Evolutionary conservation across 2,797 vertebrate genomes (phyloP), one percentile per base, ranked within the genome.

Genomic region (Dendrocincla fuliginosa): DNA sequence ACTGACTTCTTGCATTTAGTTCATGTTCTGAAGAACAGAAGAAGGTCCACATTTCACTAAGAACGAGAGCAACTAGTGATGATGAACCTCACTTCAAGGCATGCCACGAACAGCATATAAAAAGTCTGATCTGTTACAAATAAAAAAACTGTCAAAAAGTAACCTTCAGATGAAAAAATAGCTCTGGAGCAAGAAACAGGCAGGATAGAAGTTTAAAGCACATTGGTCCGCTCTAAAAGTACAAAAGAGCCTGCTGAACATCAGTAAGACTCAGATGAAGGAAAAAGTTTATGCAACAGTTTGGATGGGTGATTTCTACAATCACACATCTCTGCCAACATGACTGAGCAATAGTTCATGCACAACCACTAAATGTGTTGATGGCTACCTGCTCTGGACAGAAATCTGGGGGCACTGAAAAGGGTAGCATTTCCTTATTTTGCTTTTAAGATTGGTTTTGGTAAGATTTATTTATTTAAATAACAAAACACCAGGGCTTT

Each of bases 41-140:
- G 11, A 55, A 74, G 44, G 80, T 74, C 25, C 60, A 80, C 83
- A 89, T 64, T 93, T 88, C 86, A 55, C 16, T 16, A 28, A 63
- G 52, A 67, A 59, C 5, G n/a, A 59, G 27, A 73, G 64, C 32
- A 71, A 71, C 3, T 13, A 41, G 18, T 8, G 44, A 55, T 37
- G 28, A 63, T 3, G 1, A 74, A 74, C 35, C 17, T 65, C n/a
- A 39, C 30, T 73, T 32, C 44, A 65, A 11, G 9, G 6, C 7
- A 27, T 7, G 25, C 5, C 56, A 67, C 32, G 67, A 76, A 56
- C 33, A 39, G 9, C 30, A 52, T 5, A 52, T 7, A 5, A 75
- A 49, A 77, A 46, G 19, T 33, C 61, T 44, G 49, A 41, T 9
- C 59, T 57, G 50, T 8, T 68, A 68, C 6, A 69, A 17, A 61